These are phyloP conservation scores for Drosophila nr. fundita DNA, from an alignment of 2,888 invertebrate species.

Conservation along the genomic window DNA sequence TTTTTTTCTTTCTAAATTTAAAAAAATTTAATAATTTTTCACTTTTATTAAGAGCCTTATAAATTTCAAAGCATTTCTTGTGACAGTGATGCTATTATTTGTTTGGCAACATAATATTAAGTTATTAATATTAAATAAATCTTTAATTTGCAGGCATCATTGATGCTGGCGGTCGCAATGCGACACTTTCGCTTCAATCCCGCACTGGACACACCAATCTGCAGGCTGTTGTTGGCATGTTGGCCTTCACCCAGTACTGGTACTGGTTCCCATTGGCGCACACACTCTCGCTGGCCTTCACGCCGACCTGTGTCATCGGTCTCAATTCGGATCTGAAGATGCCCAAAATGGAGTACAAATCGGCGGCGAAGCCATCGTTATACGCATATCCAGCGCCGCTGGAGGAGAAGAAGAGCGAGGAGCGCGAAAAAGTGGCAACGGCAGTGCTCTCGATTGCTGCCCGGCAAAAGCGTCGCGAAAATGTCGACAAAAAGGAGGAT, in stretches of 20 bases:
- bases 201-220: slow-evolving; percentile 99
- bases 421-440: slow-evolving; percentile 98
- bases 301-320: slow-evolving; percentile 97
- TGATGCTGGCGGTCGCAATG: slow-evolving; percentile 97
- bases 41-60: not conserved
- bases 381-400: slow-evolving; percentile 98
- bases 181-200: slow-evolving; percentile 97
- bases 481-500: slow-evolving; percentile 87
- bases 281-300: slow-evolving; percentile 97
- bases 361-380: slow-evolving; percentile 96
- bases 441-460: slow-evolving; percentile 99
- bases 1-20: too few species aligned
- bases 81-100: not conserved
- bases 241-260: slow-evolving; percentile 99
- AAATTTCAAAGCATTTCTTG: not conserved
- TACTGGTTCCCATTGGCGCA: slow-evolving; percentile 99
- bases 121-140: not conserved
- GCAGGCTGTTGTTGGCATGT: slow-evolving; percentile 97
- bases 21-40: too few species aligned
- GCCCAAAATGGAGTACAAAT: slow-evolving; percentile 96
- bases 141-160: slow-evolving; percentile 87
- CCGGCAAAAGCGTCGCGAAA: slow-evolving; percentile 94
- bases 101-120: too few species aligned
- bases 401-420: slow-evolving; percentile 99
- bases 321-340: slow-evolving; percentile 96